Percentiles rank a stretch among this genome's conserved stretches.
Evolutionary conservation across 1,140 invertebrate species (phyloP).

Genomic region (Drosophila nannoptera): DNA sequence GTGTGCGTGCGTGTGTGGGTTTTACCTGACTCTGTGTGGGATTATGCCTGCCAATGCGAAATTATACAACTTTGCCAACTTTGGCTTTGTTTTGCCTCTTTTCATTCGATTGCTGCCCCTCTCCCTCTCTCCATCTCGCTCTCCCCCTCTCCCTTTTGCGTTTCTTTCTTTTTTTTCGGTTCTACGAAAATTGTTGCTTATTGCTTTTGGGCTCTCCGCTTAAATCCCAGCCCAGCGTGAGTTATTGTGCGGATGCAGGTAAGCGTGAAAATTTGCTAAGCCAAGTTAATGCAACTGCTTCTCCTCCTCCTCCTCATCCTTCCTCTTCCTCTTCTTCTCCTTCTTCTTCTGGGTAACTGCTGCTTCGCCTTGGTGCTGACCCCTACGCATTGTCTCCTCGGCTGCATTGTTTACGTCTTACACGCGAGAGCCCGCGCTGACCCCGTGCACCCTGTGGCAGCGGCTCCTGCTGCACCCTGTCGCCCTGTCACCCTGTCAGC

Average conservation of each 20-base stretch:
- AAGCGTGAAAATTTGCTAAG: constrained; percentile 75
- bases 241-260: constrained; percentile 59
- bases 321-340: constrained; percentile 13
- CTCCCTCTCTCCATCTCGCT: constrained; percentile 12
- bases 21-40: constrained; percentile 67
- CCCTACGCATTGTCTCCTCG: constrained; percentile 53
- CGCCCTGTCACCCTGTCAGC: constrained; percentile 19
- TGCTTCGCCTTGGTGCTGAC: constrained; percentile 31
- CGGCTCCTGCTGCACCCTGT: not conserved
- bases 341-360: constrained; percentile 5
- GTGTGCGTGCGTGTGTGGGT: constrained; percentile 45
- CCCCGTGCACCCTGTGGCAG: constrained; percentile 14
- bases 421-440: constrained; percentile 8
- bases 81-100: constrained; percentile 39
- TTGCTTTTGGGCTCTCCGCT: constrained; percentile 57
- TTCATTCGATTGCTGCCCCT: not conserved
- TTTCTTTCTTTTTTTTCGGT: constrained; percentile 45
- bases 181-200: constrained; percentile 64
- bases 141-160: constrained; percentile 9
- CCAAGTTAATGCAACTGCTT: constrained; percentile 73
- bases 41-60: constrained; percentile 76
- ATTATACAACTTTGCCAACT: constrained; percentile 69
- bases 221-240: constrained; percentile 23
- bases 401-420: constrained; percentile 20
- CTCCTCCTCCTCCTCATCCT: constrained; percentile 22